Conservation (phyloP, 2,888 invertebrate genomes). For the Neocrepidodera transversa region DNA sequence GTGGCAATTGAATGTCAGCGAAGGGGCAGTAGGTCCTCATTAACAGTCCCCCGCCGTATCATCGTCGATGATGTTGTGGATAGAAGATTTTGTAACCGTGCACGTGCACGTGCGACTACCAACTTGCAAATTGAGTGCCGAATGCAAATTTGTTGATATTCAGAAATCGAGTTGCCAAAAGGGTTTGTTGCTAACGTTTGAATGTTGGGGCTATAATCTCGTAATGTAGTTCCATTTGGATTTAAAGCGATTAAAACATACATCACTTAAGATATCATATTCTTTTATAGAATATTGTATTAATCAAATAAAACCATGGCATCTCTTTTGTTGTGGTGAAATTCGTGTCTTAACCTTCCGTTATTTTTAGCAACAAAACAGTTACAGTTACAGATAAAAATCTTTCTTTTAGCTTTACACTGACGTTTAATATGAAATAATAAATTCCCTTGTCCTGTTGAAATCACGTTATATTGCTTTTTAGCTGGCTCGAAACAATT, state of each 20-base stretch:
- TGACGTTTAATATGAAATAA: constrained; percentile 36
- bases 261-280: no score
- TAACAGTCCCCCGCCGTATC: constrained; percentile 39
- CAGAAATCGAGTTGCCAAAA: constrained; percentile 35
- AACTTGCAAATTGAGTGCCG: constrained; percentile 40
- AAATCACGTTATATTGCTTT: constrained; percentile 1
- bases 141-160: constrained; percentile 45
- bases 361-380: no score
- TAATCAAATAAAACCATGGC: no score
- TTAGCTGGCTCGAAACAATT: neutral
- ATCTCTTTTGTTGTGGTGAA: no score
- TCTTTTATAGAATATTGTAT: no score
- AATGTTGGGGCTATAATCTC: constrained; percentile 3
- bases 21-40: constrained; percentile 33
- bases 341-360: no score
- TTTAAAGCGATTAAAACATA: no score
- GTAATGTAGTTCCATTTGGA: no score
- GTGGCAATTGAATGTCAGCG: constrained; percentile 47
- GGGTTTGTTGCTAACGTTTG: constrained; percentile 27
- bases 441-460: constrained; percentile 24
- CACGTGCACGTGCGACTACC: constrained; percentile 23
- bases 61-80: constrained; percentile 40
- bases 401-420: constrained; percentile 20
- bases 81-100: constrained; percentile 26
- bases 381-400: constrained; percentile 28